Conservation (phyloP, 2,888 invertebrate genomes). For the Acronicta aceris region DNA sequence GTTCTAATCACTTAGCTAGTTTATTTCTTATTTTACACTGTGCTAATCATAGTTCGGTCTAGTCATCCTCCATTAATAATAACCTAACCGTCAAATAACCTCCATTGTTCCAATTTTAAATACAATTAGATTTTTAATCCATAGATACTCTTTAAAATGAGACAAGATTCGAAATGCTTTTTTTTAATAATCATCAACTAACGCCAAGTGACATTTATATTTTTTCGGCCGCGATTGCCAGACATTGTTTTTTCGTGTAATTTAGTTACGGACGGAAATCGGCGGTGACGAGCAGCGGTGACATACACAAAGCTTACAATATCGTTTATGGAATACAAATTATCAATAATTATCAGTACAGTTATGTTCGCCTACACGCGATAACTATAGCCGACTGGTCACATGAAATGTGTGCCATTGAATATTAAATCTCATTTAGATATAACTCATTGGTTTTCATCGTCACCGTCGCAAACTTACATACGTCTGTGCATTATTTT, state of each 20-base stretch:
- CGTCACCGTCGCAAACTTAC: slow-evolving; percentile 18
- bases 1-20: slow-evolving; percentile 57
- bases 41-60: slow-evolving; percentile 37
- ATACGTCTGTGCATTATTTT: slow-evolving; percentile 21
- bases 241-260: slow-evolving; percentile 37
- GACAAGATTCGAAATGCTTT: slow-evolving; percentile 12
- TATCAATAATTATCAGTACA: slow-evolving; percentile 67
- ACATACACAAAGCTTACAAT: slow-evolving; percentile 55
- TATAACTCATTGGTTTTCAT: slow-evolving; percentile 39
- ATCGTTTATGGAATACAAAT: slow-evolving; percentile 73
- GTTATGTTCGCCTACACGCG: slow-evolving; percentile 64
- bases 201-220: slow-evolving; percentile 13
- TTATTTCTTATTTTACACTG: slow-evolving; percentile 36
- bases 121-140: slow-evolving; percentile 28
- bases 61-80: too few species aligned
- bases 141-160: slow-evolving; percentile 17
- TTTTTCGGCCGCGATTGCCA: slow-evolving; percentile 25
- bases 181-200: slow-evolving; percentile 8
- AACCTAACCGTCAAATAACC: slow-evolving; percentile 48
- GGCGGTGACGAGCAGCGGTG: slow-evolving; percentile 50
- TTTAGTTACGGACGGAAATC: slow-evolving; percentile 56
- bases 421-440: slow-evolving; percentile 50
- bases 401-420: slow-evolving; percentile 56
- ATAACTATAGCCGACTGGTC: slow-evolving; percentile 32
- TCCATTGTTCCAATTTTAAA: slow-evolving; percentile 35